These are phyloP conservation scores for Passer domesticus DNA, from an alignment of 2,113 vertebrate species.

Conservation along the genomic window DNA sequence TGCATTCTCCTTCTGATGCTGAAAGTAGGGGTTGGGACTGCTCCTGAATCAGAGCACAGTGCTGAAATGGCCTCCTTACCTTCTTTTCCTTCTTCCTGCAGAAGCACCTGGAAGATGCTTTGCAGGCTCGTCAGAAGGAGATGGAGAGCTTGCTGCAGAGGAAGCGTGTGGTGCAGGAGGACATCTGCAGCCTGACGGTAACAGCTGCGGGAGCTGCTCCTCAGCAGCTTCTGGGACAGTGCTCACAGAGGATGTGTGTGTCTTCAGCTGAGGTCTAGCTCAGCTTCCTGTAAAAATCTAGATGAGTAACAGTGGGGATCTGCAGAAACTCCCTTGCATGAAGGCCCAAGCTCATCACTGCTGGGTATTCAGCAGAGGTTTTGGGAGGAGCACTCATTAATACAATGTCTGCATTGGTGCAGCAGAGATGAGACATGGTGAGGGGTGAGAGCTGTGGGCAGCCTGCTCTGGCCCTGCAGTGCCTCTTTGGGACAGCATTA, in stretches of 20 bases:
- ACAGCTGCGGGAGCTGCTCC: not conserved
- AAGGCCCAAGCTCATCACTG: not conserved
- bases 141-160: constrained; percentile 66
- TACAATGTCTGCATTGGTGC: not conserved
- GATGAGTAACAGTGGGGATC: not conserved
- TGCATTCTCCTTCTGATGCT: not conserved
- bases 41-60: not conserved
- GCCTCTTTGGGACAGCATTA: not conserved
- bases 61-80: not conserved
- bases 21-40: not conserved
- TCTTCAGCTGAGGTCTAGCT: not conserved
- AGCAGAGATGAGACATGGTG: not conserved
- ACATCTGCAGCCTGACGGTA: constrained; percentile 80
- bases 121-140: constrained; percentile 68
- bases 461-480: not conserved
- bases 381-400: not conserved
- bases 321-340: not conserved
- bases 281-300: not conserved
- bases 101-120: constrained; percentile 76
- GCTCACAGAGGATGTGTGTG: not conserved
- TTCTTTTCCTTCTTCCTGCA: constrained; percentile 19
- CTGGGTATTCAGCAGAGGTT: not conserved
- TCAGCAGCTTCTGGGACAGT: not conserved
- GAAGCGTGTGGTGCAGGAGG: constrained; percentile 68
- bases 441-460: not conserved